Conservation (phyloP, 2,888 invertebrate species). For the Drosophila stalkeri region DNA sequence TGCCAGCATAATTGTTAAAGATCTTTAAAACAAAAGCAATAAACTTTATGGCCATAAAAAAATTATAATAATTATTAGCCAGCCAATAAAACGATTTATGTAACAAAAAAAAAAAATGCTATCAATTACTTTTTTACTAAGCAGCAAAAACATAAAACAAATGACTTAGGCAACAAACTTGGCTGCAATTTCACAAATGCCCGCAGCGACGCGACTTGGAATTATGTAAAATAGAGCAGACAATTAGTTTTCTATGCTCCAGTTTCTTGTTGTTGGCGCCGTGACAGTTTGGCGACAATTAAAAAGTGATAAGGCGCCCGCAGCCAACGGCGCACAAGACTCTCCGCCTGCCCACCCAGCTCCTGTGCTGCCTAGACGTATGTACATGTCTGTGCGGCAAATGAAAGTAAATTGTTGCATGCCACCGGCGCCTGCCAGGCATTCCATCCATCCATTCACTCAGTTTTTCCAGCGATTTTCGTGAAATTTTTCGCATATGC, state of each 20-base stretch:
- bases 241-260: conserved; percentile 85
- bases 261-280: conserved; percentile 63
- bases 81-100: conserved; percentile 16
- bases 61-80: conserved; percentile 1
- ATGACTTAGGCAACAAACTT: conserved; percentile 78
- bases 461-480: conserved; percentile 36
- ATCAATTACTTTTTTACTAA: not conserved
- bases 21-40: not conserved
- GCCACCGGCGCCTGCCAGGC: conserved; percentile 57
- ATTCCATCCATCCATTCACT: conserved; percentile 79
- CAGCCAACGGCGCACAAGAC: conserved; percentile 39
- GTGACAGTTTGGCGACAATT: conserved; percentile 71
- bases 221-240: conserved; percentile 83
- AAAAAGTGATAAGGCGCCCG: conserved; percentile 73
- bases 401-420: conserved; percentile 79
- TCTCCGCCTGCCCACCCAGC: conserved; percentile 8
- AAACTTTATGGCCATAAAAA: conserved; percentile 14
- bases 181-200: conserved; percentile 25
- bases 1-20: conserved; percentile 18
- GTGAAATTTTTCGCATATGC: conserved; percentile 69
- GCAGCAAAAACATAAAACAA: conserved; percentile 47
- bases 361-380: not conserved
- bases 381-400: conserved; percentile 45
- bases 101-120: not conserved
- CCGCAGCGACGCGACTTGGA: conserved; percentile 39